phyloP scores from a whole-genome alignment of 35 echinoderm and acorn worm species.

The Stichopus chloronotus region DNA sequence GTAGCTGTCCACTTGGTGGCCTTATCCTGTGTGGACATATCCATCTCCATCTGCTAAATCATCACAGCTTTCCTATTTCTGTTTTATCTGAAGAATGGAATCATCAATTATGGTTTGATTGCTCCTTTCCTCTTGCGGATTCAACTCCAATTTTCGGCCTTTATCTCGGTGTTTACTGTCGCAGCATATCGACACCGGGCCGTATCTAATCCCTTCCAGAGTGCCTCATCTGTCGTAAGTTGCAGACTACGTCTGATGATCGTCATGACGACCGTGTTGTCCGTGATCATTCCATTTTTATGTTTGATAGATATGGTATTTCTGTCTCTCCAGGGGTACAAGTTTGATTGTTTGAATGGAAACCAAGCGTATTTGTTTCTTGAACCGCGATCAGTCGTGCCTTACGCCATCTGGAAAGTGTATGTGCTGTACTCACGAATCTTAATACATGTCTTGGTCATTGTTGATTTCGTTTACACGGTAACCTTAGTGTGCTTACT shows the following conservation, averaged over 20 bases:
- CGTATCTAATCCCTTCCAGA: not conserved
- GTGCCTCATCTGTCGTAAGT: no score
- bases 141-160: not conserved
- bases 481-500: not conserved
- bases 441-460: not conserved
- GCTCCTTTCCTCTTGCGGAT: not conserved
- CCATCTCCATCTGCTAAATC: not conserved
- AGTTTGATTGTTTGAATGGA: not conserved
- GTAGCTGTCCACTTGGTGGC: not conserved
- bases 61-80: not conserved
- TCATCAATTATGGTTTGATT: no score
- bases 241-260: not conserved
- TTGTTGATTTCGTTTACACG: not conserved
- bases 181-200: not conserved
- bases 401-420: not conserved
- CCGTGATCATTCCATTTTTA: not conserved
- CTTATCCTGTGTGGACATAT: not conserved
- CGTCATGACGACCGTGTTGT: not conserved
- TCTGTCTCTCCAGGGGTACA: not conserved
- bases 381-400: not conserved
- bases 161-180: not conserved
- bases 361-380: not conserved
- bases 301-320: not conserved
- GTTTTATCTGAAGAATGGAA: no score
- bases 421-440: not conserved